Evolutionary conservation across 2,888 invertebrate species (phyloP).

Genomic region (Synanthedon vespiformis): DNA sequence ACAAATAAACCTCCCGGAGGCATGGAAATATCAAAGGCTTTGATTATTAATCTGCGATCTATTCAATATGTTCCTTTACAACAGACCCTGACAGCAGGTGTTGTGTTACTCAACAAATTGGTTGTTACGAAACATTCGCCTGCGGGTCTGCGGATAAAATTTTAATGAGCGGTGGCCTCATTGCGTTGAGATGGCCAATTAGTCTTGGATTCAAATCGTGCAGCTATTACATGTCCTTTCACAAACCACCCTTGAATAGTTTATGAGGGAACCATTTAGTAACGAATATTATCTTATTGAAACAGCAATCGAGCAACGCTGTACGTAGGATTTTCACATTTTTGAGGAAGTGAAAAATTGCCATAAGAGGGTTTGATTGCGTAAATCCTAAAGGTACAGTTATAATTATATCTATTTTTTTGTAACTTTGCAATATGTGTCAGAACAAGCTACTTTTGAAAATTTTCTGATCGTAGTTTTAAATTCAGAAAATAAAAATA

Average conservation of each 20-base stretch:
- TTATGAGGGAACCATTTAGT: neutral
- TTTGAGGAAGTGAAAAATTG: too few species aligned
- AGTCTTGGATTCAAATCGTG: constrained; percentile 12
- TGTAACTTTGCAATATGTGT: too few species aligned
- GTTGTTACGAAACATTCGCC: constrained; percentile 17
- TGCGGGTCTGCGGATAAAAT: constrained; percentile 34
- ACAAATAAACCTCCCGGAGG: too few species aligned
- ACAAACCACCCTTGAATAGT: neutral
- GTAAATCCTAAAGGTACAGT: too few species aligned
- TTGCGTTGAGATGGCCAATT: constrained; percentile 40
- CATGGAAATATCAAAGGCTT: too few species aligned
- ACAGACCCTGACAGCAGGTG: neutral
- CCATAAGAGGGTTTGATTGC: too few species aligned
- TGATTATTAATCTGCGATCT: neutral
- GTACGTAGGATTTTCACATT: too few species aligned
- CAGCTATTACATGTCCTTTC: neutral
- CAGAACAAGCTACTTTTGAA: too few species aligned
- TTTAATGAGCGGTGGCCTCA: constrained; percentile 47
- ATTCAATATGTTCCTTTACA: neutral
- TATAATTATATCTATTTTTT: too few species aligned
- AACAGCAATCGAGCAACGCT: too few species aligned
- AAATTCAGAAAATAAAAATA: too few species aligned
- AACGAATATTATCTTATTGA: neutral
- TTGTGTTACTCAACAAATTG: neutral
- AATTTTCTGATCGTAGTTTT: too few species aligned